These are phyloP conservation scores for Hystrix brachyura DNA, from an alignment of 2,113 vertebrate species.

Conservation along the genomic window DNA sequence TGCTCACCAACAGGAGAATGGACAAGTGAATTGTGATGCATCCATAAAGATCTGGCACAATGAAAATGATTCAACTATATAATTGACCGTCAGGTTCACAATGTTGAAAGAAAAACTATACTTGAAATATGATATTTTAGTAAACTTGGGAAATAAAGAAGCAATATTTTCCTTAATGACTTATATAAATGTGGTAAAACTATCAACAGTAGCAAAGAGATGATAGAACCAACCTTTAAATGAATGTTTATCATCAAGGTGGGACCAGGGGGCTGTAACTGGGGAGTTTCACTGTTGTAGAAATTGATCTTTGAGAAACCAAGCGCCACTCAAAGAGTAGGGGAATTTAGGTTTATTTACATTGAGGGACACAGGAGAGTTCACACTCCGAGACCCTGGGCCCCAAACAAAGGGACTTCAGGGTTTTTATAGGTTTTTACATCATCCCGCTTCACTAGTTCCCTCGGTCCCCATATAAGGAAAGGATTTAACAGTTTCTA, in stretches of 20 bases:
- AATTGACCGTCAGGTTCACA: background rate
- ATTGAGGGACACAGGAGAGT: too few species aligned
- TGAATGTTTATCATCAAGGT: background rate
- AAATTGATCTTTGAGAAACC: too few species aligned
- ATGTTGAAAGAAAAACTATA: background rate
- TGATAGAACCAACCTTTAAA: background rate
- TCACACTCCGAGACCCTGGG: too few species aligned
- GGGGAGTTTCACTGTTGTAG: background rate
- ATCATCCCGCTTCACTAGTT: too few species aligned
- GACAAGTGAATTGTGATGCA: background rate
- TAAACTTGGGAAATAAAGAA: constrained; percentile 31
- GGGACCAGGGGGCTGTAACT: background rate
- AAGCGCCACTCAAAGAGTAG: too few species aligned
- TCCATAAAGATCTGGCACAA: background rate
- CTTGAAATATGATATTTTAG: background rate
- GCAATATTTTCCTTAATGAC: background rate
- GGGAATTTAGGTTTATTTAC: too few species aligned
- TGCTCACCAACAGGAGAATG: background rate
- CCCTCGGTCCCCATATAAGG: too few species aligned
- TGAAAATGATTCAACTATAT: background rate
- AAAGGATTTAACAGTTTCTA: too few species aligned
- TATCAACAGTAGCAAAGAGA: background rate
- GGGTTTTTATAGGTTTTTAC: too few species aligned
- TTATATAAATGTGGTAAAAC: background rate
- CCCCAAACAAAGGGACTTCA: too few species aligned